A percentile compares a stretch with the other conserved stretches of the same genome.
These are phyloP conservation scores for Zygogramma bicolorata DNA, from an alignment of 2,888 invertebrate species.

Conservation along the genomic window DNA sequence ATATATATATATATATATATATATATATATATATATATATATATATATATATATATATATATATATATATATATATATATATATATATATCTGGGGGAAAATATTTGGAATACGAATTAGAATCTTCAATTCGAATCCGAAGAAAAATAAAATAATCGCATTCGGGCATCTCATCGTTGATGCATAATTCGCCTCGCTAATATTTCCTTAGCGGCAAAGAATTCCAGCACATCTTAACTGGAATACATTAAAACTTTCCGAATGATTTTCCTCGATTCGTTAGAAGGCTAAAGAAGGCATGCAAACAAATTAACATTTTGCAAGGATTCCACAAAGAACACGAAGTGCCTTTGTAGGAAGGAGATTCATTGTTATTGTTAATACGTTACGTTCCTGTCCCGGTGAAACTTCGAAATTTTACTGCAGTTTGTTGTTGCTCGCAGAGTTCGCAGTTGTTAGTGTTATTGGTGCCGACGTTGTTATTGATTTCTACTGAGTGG, in stretches of 20 bases:
- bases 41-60: too few species aligned
- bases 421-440: neutral
- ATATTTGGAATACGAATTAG: neutral
- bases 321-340: neutral
- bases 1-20: too few species aligned
- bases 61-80: too few species aligned
- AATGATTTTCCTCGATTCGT: neutral
- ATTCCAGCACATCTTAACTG: neutral
- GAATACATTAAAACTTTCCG: slow-evolving; percentile 9
- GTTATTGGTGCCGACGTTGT: neutral
- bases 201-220: neutral
- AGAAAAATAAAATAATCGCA: neutral
- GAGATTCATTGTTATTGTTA: slow-evolving; percentile 10
- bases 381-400: neutral
- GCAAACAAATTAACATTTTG: slow-evolving; percentile 16
- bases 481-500: too few species aligned
- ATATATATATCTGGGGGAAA: too few species aligned
- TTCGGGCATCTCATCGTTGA: neutral
- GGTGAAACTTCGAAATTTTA: neutral
- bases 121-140: neutral
- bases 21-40: too few species aligned
- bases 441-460: neutral
- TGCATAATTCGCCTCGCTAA: neutral
- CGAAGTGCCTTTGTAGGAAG: neutral
- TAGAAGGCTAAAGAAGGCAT: slow-evolving; percentile 2